Evolutionary conservation across 2,113 vertebrate genomes (phyloP).

Genomic region (Thermophis baileyi): DNA sequence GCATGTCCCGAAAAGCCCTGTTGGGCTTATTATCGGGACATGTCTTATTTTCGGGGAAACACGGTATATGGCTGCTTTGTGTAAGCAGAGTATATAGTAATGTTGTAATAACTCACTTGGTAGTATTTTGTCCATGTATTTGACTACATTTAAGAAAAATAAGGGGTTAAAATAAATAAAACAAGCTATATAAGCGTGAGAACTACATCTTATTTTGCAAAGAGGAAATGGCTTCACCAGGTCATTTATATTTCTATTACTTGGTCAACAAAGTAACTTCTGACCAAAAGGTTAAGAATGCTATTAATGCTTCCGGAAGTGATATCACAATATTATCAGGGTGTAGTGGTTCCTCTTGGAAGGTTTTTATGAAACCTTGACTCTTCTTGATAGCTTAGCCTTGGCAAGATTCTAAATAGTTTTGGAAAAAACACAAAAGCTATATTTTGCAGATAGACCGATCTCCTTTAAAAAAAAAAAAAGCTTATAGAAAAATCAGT

Average conservation of each 20-base stretch:
- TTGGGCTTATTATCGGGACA: no score
- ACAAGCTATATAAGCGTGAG: conserved; percentile 12
- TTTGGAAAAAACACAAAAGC: conserved; percentile 26
- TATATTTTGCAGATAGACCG: not conserved
- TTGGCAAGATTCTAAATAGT: not conserved
- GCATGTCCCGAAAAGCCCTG: no score
- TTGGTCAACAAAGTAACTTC: conserved; percentile 30
- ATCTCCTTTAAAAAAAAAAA: not conserved
- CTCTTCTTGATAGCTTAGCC: conserved; percentile 29
- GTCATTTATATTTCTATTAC: conserved; percentile 27
- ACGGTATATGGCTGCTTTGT: not conserved
- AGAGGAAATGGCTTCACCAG: conserved; percentile 22
- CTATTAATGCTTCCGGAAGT: conserved; percentile 75
- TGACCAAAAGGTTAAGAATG: conserved; percentile 49
- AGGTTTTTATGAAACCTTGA: conserved; percentile 23
- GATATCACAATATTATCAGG: conserved; percentile 78
- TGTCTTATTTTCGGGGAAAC: no score
- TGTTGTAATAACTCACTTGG: not conserved
- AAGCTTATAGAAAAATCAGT: not conserved
- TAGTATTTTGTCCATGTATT: not conserved
- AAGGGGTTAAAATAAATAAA: not conserved
- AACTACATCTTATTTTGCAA: not conserved
- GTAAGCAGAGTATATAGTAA: not conserved
- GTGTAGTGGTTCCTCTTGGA: conserved; percentile 78
- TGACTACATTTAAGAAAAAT: conserved; percentile 20